Evolutionary conservation across 2,888 invertebrate species (phyloP).

Genomic region (Gasteruption jaculator): DNA sequence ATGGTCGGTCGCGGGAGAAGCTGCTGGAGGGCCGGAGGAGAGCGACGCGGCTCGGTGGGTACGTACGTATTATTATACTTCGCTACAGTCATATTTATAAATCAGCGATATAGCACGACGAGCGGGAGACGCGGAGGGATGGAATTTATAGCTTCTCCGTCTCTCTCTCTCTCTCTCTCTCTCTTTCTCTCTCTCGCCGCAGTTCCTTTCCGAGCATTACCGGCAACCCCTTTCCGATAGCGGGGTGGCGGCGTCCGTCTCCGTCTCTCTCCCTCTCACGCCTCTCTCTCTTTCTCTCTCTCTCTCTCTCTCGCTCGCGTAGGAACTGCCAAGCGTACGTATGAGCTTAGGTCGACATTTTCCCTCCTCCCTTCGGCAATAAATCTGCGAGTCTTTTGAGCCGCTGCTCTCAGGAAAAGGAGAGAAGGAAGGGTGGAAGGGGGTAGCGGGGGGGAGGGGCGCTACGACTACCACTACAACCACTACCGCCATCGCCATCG

Average conservation of each 20-base stretch:
- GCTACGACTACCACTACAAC: slow-evolving; percentile 5
- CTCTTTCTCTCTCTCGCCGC: slow-evolving; percentile 13
- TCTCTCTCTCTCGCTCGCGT: slow-evolving; percentile 32
- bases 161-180: slow-evolving; percentile 16
- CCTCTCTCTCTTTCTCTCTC: slow-evolving; percentile 10
- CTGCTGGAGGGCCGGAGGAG: slow-evolving; percentile 9
- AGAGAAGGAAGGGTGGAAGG: slow-evolving; percentile 27
- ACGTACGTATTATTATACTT: slow-evolving; percentile 52
- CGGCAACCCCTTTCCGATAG: slow-evolving; percentile 23
- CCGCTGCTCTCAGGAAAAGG: no score
- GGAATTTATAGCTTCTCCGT: slow-evolving; percentile 48
- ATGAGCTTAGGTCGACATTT: slow-evolving; percentile 54
- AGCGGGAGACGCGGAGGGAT: slow-evolving; percentile 47
- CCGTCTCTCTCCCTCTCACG: slow-evolving; percentile 17
- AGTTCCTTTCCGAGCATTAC: slow-evolving; percentile 19
- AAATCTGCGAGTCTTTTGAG: slow-evolving; percentile 52
- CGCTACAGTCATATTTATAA: slow-evolving; percentile 54
- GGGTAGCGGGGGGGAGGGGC: slow-evolving; percentile 23
- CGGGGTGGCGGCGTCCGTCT: slow-evolving; percentile 29
- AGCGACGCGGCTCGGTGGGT: slow-evolving; percentile 39
- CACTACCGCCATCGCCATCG: not conserved
- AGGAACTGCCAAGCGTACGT: slow-evolving; percentile 50
- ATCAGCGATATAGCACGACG: slow-evolving; percentile 52
- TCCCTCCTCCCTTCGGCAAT: slow-evolving; percentile 49
- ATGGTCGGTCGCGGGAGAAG: slow-evolving; percentile 14